Conservation (phyloP, 2,113 vertebrate genomes). For the Calcarius ornatus region DNA sequence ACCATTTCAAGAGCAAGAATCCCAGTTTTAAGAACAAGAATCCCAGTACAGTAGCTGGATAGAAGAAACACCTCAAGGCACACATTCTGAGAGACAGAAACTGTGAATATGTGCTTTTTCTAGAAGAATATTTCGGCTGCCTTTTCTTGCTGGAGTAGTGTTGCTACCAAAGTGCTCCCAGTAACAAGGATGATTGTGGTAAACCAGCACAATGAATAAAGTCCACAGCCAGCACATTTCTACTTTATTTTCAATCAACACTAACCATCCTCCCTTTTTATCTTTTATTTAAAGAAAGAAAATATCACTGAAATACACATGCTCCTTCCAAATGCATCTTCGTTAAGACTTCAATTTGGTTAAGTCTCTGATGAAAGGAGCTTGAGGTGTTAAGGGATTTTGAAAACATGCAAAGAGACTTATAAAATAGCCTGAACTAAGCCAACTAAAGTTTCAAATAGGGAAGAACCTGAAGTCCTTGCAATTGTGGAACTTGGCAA, state of each 20-base stretch:
- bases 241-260: neutral
- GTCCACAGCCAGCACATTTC: neutral
- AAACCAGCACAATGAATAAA: neutral
- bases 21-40: neutral
- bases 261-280: neutral
- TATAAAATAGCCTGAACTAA: neutral
- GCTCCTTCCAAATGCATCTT: conserved; percentile 3
- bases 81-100: neutral
- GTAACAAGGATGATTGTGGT: neutral
- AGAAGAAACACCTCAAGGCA: neutral
- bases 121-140: neutral
- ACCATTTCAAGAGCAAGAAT: neutral
- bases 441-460: neutral
- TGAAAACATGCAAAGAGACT: conserved; percentile 8
- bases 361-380: neutral
- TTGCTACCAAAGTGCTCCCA: neutral
- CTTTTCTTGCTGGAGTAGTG: neutral
- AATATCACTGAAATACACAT: neutral
- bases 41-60: neutral
- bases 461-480: conserved; percentile 28
- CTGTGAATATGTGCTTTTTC: neutral
- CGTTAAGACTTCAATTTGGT: conserved; percentile 33
- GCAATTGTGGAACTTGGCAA: conserved; percentile 19
- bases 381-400: neutral
- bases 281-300: neutral